phyloP scores from a whole-genome alignment of 2,797 vertebrate genomes.

The Melanogrammus aeglefinus region DNA sequence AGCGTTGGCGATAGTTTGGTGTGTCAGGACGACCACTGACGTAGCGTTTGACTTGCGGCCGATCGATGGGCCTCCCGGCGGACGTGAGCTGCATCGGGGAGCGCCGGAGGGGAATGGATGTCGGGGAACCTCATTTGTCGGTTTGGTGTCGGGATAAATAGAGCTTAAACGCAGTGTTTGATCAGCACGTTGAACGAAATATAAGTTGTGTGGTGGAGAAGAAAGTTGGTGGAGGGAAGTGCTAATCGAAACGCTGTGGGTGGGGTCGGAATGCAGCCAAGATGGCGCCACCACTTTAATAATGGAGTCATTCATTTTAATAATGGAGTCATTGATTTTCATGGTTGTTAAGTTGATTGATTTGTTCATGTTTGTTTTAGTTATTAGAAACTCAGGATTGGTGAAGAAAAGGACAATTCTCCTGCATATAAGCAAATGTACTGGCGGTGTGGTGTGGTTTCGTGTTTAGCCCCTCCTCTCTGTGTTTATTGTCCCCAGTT shows the following conservation, averaged over 20 bases:
- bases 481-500: too few relatives aligned
- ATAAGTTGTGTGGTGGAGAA: constrained; percentile 31
- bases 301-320: neutral
- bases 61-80: constrained; percentile 47
- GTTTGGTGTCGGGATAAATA: constrained; percentile 50
- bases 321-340: neutral
- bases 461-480: neutral
- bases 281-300: neutral
- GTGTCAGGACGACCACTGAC: constrained; percentile 48
- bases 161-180: constrained; percentile 53
- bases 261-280: neutral
- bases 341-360: neutral
- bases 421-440: neutral
- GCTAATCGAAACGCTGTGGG: too few relatives aligned
- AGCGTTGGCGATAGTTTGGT: constrained; percentile 32
- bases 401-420: too few relatives aligned
- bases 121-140: constrained; percentile 48
- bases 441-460: neutral
- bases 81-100: constrained; percentile 36
- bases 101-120: constrained; percentile 27
- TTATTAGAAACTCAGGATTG: neutral
- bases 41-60: constrained; percentile 44
- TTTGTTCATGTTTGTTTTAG: neutral
- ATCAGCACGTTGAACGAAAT: constrained; percentile 46
- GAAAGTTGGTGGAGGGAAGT: constrained; percentile 5